These are phyloP conservation scores for Mastomys coucha DNA, from an alignment of 2,113 vertebrate species.

Conservation along the genomic window DNA sequence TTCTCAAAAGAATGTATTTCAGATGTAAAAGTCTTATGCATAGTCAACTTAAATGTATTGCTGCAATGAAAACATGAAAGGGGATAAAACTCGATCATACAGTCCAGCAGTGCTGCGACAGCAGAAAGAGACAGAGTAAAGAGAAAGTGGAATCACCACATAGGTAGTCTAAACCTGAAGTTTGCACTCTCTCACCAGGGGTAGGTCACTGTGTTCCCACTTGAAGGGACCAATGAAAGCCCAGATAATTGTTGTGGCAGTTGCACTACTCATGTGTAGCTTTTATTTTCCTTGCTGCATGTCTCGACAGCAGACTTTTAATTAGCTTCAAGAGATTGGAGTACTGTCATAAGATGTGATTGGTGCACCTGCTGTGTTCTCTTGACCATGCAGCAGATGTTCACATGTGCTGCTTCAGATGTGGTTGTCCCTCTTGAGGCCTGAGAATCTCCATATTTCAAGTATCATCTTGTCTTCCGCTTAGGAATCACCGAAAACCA, in stretches of 20 bases:
- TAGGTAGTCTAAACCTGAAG: no score
- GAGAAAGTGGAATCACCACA: no score
- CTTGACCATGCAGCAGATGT: neutral
- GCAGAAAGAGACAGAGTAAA: rapidly evolving
- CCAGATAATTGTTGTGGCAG: neutral
- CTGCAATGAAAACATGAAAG: neutral
- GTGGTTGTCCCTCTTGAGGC: neutral
- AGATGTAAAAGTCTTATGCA: neutral
- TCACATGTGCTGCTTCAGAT: neutral
- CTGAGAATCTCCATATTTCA: neutral
- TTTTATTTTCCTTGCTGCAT: neutral
- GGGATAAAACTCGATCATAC: neutral
- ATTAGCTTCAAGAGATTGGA: neutral
- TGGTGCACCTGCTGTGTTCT: neutral
- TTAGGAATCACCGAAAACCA: neutral
- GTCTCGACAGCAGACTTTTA: neutral
- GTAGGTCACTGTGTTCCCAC: neutral
- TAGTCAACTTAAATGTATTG: neutral
- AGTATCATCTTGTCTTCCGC: neutral
- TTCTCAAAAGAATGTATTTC: neutral
- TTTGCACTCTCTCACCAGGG: neutral
- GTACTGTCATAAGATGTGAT: neutral
- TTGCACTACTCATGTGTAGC: neutral
- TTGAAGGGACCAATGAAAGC: neutral
- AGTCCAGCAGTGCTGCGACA: rapidly evolving